Percentiles rank a stretch among this genome's conserved stretches.
Evolutionary conservation across 2,888 invertebrate species (phyloP).

Genomic region (Standfussiana lucernea): DNA sequence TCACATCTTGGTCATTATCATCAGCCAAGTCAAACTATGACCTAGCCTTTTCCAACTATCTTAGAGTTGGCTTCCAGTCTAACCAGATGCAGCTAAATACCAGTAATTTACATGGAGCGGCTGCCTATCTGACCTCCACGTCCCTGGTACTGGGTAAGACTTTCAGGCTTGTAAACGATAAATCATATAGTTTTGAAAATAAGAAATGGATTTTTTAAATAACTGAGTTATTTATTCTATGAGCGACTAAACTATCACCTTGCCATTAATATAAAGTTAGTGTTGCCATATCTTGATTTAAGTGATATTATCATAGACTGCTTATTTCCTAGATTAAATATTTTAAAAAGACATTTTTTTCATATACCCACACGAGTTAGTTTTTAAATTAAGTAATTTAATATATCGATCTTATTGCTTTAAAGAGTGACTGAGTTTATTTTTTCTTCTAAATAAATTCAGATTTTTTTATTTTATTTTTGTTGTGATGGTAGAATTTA

Average conservation of each 20-base stretch:
- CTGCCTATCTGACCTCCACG: not conserved
- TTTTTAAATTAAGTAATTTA: slow-evolving; percentile 49
- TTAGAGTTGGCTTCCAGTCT: not conserved
- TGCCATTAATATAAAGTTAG: slow-evolving; percentile 60
- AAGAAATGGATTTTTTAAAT: slow-evolving; percentile 17
- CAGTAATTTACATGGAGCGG: not conserved
- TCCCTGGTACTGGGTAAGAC: not conserved
- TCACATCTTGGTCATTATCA: not conserved
- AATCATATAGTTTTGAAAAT: not conserved
- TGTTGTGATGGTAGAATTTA: slow-evolving; percentile 46
- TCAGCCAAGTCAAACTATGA: not conserved
- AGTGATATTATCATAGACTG: slow-evolving; percentile 84
- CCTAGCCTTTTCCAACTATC: not conserved
- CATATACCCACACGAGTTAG: slow-evolving; percentile 53
- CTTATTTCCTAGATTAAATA: slow-evolving; percentile 73
- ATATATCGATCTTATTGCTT: slow-evolving; percentile 44
- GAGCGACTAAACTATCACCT: slow-evolving; percentile 60
- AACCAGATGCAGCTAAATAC: not conserved
- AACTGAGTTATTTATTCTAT: slow-evolving; percentile 9
- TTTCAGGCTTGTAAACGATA: not conserved
- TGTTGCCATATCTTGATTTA: slow-evolving; percentile 77
- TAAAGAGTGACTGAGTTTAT: slow-evolving; percentile 48
- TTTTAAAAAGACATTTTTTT: slow-evolving; percentile 71
- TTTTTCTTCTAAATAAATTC: slow-evolving; percentile 19
- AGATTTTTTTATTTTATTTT: not conserved